Percentiles rank a stretch among this genome's conserved stretches.
These are phyloP conservation scores for Pegoplata infirma DNA, from an alignment of 2,888 invertebrate genomes.

Conservation along the genomic window DNA sequence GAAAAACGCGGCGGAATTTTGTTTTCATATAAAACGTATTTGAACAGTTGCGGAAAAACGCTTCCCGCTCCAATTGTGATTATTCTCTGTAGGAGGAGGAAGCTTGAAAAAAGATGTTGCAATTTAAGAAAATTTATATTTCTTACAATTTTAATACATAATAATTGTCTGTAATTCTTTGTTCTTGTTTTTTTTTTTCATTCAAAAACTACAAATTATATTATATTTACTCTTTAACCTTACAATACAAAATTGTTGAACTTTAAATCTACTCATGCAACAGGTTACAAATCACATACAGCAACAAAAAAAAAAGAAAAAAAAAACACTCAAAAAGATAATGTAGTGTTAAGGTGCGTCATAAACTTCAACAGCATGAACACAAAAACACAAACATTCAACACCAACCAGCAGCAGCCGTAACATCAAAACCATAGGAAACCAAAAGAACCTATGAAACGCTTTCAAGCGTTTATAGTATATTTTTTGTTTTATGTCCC, in stretches of 20 bases:
- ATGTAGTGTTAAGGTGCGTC: conserved; percentile 38
- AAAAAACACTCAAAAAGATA: conserved; percentile 25
- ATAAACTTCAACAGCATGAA: conserved; percentile 39
- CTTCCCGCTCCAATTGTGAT: too few relatives aligned
- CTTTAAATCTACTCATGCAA: conserved; percentile 55
- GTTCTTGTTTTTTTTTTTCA: not conserved
- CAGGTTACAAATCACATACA: conserved; percentile 58
- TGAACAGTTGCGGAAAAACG: too few relatives aligned
- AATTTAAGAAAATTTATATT: too few relatives aligned
- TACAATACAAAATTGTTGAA: conserved; percentile 31
- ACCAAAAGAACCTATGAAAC: conserved; percentile 13
- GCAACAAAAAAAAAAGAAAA: not conserved
- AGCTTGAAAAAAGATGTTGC: too few relatives aligned
- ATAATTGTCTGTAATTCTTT: not conserved
- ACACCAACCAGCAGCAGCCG: not conserved
- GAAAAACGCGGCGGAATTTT: too few relatives aligned
- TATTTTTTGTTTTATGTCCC: not conserved
- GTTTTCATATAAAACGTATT: too few relatives aligned
- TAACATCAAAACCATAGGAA: not conserved
- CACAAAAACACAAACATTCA: too few relatives aligned
- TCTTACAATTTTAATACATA: too few relatives aligned
- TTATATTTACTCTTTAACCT: conserved; percentile 26
- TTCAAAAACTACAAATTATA: not conserved
- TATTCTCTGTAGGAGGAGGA: too few relatives aligned
- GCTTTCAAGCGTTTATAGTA: conserved; percentile 21